phyloP scores from a whole-genome alignment of 2,888 invertebrate species.

The Scaptomyza polygonia region DNA sequence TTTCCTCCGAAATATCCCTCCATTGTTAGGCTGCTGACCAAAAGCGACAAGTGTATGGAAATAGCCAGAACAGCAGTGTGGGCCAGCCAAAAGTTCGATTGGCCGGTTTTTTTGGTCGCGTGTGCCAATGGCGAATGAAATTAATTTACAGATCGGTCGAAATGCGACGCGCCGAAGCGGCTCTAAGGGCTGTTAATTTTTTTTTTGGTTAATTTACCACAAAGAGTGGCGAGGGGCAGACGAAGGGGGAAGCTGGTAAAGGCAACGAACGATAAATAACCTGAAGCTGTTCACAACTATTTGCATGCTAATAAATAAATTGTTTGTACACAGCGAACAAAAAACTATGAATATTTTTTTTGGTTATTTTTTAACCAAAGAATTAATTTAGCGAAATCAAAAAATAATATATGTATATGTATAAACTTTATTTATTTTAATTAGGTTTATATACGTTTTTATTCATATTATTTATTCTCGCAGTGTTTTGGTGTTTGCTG shows the following conservation, averaged over 20 bases:
- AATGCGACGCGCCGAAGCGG: conserved; percentile 13
- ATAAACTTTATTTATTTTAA: too few species aligned
- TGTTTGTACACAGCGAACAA: too few species aligned
- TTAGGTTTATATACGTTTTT: too few species aligned
- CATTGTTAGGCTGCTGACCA: conserved; percentile 13
- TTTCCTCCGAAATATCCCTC: conserved; percentile 47
- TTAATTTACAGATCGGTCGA: conserved; percentile 9
- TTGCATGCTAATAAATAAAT: not conserved
- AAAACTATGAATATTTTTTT: too few species aligned
- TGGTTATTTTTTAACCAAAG: too few species aligned
- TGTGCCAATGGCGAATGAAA: conserved; percentile 47
- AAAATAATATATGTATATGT: too few species aligned
- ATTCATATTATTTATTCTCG: not conserved
- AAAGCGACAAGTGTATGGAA: conserved; percentile 66
- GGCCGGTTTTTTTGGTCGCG: conserved; percentile 56
- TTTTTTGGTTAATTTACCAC: conserved; percentile 31
- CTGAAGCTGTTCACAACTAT: conserved; percentile 33
- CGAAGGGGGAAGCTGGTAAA: not conserved
- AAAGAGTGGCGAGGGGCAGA: not conserved
- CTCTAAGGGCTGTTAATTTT: conserved; percentile 33
- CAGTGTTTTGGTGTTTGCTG: not conserved
- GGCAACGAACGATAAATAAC: conserved; percentile 25
- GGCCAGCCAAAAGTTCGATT: conserved; percentile 26
- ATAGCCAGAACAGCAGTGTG: conserved; percentile 48
- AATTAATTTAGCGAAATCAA: too few species aligned